A percentile compares a stretch with the other conserved stretches of the same genome.
Conservation (phyloP, 2,797 vertebrate genomes). For the Gambelia wislizenii region DNA sequence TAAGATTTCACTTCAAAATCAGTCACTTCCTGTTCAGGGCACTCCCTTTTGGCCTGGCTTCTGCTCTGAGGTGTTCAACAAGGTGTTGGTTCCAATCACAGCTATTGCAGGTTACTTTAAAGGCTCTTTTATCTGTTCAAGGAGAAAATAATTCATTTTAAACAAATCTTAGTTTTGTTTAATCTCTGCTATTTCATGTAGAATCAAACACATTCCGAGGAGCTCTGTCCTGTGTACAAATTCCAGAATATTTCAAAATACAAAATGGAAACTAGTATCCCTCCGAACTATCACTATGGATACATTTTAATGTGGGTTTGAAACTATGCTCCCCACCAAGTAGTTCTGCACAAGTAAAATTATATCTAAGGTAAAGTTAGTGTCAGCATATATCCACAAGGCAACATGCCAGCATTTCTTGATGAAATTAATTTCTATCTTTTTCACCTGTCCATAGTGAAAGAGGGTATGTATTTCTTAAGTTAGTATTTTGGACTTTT, state of each 20-base stretch:
- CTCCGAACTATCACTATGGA: neutral
- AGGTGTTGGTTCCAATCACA: neutral
- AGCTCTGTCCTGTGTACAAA: neutral
- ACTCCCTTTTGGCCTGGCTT: too few relatives aligned
- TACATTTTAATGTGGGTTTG: conserved; percentile 5
- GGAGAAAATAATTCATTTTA: neutral
- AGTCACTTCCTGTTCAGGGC: too few relatives aligned
- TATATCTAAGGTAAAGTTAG: neutral
- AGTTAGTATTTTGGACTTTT: neutral
- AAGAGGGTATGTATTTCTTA: neutral
- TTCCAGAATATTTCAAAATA: neutral
- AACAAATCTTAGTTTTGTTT: neutral
- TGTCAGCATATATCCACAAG: neutral
- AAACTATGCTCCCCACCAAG: neutral
- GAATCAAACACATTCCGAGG: neutral
- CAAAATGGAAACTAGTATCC: neutral
- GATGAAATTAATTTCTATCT: conserved; percentile 45
- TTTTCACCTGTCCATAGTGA: conserved; percentile 49
- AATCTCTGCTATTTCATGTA: neutral
- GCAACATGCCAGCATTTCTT: conserved; percentile 27
- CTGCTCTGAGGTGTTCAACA: too few relatives aligned
- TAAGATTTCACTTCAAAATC: too few relatives aligned
- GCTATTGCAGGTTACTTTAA: neutral
- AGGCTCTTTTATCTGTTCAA: neutral
- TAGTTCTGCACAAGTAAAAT: neutral